These are phyloP conservation scores for Ptychobarbus kaznakovi DNA, from an alignment of 2,797 vertebrate species.

Conservation along the genomic window DNA sequence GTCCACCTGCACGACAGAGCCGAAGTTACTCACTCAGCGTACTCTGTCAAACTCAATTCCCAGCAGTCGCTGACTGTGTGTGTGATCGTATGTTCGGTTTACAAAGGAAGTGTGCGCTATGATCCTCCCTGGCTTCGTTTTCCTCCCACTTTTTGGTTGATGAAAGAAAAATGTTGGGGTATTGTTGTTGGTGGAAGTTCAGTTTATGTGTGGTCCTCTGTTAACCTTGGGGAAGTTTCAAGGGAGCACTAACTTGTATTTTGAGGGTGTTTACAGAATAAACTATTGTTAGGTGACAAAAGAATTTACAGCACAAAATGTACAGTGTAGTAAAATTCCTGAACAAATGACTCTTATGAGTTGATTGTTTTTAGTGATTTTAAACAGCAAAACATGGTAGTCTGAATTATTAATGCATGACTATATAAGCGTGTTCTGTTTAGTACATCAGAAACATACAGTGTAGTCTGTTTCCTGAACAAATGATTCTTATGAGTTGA, in stretches of 20 bases:
- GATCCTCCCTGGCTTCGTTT: slow-evolving; percentile 8
- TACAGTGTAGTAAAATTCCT: neutral
- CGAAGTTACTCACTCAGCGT: slow-evolving; percentile 55
- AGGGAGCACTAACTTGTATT: slow-evolving; percentile 35
- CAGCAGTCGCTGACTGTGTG: slow-evolving; percentile 14
- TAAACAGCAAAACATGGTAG: no score
- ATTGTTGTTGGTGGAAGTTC: slow-evolving; percentile 8
- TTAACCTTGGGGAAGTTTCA: slow-evolving; percentile 38
- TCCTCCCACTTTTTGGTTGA: slow-evolving; percentile 8
- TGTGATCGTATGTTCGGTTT: slow-evolving; percentile 14
- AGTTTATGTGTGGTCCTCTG: slow-evolving; percentile 24
- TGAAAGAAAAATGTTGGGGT: slow-evolving; percentile 26
- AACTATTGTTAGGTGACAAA: slow-evolving; percentile 34
- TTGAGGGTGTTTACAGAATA: slow-evolving; percentile 2
- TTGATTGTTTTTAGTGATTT: neutral
- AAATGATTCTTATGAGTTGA: neutral
- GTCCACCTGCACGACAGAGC: slow-evolving; percentile 58
- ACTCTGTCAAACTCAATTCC: slow-evolving; percentile 38
- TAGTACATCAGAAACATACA: neutral
- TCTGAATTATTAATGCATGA: neutral
- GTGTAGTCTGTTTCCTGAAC: neutral
- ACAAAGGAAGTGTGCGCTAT: slow-evolving; percentile 27
- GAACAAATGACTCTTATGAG: neutral
- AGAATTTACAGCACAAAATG: neutral
- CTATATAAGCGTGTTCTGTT: neutral